Percentiles rank a stretch among this genome's conserved stretches.
Evolutionary conservation across 2,888 invertebrate genomes (phyloP).

Genomic region (Synergus laeviventris): DNA sequence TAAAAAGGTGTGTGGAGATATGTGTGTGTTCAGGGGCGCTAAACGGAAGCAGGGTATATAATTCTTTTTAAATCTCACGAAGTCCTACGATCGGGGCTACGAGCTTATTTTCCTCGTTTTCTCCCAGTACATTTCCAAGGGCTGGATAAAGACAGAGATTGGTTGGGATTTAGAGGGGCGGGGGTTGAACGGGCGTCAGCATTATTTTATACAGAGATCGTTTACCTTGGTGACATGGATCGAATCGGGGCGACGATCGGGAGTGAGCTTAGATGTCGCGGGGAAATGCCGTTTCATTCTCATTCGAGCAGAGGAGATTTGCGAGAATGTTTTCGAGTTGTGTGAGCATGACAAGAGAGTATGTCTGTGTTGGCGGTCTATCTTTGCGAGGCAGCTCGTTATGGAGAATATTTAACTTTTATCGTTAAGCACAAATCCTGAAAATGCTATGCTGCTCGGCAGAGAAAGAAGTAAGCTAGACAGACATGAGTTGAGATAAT

Average conservation of each 20-base stretch:
- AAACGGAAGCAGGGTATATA: slow-evolving; percentile 45
- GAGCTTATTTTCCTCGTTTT: slow-evolving; percentile 31
- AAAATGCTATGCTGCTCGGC: slow-evolving; percentile 9
- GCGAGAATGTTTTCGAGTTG: slow-evolving; percentile 23
- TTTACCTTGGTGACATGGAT: slow-evolving; percentile 28
- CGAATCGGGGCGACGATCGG: slow-evolving; percentile 5
- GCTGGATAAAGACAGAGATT: background rate
- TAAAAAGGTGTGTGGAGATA: background rate
- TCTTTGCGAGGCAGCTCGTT: slow-evolving; percentile 24
- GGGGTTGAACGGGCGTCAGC: slow-evolving; percentile 15
- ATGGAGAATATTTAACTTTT: slow-evolving; percentile 29
- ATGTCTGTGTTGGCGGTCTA: slow-evolving; percentile 1
- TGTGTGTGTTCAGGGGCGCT: slow-evolving; percentile 15
- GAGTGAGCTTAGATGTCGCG: background rate
- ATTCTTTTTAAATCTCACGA: slow-evolving; percentile 39
- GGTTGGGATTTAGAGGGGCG: background rate
- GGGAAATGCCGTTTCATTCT: slow-evolving; percentile 7
- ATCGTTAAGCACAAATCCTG: slow-evolving; percentile 17
- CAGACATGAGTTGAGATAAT: slow-evolving; percentile 1
- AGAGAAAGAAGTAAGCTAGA: background rate
- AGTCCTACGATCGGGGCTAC: slow-evolving; percentile 29
- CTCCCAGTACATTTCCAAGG: background rate
- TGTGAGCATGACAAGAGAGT: slow-evolving; percentile 7
- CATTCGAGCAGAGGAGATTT: slow-evolving; percentile 27
- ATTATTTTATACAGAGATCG: slow-evolving; percentile 35